Evolutionary conservation across 2,797 vertebrate species (phyloP), one percentile per base, ranked within the genome.

Genomic region (Lithobates pipiens): DNA sequence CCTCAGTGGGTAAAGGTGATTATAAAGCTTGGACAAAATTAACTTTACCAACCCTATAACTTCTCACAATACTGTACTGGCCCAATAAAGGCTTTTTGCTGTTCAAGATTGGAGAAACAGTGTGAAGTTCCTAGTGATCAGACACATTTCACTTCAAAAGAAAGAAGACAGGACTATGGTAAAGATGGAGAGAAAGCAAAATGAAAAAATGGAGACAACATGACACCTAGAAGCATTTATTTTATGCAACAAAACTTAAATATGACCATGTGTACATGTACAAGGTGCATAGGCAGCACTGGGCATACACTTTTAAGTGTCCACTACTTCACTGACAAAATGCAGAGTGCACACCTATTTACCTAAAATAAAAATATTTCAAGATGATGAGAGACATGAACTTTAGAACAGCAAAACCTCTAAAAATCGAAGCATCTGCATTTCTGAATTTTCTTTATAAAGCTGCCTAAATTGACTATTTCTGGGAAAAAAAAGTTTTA

Each of bases 181-280:
- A 27, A 74, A 27, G 63, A 73, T 73, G 76, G 10, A 89, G 87
- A 29, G 80, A 75, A 87, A 70, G 21, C 5, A 72, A 72, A 36
- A 65, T 11, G 39, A 25, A 16, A 65, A 18, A 81, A 74, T 78
- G 50, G 76, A 78, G 76, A 85, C 89, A 90, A 90, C 90, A 8
- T 72, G 11, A 95, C 94, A 94, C 95, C 96, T 97, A 96, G 94
- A 96, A 96, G 95, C 94, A 93, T 97, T 97, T 97, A 96, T 97
- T 97, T 94, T 96, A 94, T 95, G 95, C 92, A 94, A 95, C 94
- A 94, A 90, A 96, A 94, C 90, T 95, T 95, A 95, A 96, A 96
- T 95, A 95, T 94, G 95, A 95, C 93, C 90, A 88, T 85, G 94
- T 93, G 94, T 92, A 95, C 95, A 91, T 94, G 29, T 29, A 92